phyloP scores from a whole-genome alignment of 2,888 invertebrate genomes.

The Pseudoips prasinana region DNA sequence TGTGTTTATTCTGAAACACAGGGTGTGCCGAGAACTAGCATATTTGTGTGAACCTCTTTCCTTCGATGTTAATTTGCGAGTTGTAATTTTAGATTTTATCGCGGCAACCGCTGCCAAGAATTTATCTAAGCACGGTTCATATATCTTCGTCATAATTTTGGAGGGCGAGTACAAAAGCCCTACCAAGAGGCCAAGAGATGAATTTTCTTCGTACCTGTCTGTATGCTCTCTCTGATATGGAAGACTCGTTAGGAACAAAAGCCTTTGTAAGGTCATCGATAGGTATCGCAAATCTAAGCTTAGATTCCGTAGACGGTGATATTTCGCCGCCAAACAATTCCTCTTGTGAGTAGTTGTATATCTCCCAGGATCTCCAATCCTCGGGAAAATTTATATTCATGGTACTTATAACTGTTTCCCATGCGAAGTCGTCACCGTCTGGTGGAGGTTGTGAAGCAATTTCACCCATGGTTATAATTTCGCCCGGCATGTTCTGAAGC shows the following conservation, averaged over 20 bases:
- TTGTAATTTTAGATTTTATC: not conserved
- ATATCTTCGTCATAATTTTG: not conserved
- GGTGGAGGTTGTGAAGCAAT: too few species aligned
- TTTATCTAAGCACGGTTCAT: not conserved
- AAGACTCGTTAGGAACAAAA: not conserved
- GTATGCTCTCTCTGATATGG: not conserved
- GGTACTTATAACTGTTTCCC: too few species aligned
- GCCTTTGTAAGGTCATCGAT: not conserved
- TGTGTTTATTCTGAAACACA: too few species aligned
- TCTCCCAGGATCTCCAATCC: not conserved
- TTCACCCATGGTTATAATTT: too few species aligned
- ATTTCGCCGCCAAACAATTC: not conserved
- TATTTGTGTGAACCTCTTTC: not conserved
- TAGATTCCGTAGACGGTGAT: not conserved
- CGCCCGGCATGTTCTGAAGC: not conserved
- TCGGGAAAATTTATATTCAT: not conserved
- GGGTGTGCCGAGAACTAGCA: not conserved
- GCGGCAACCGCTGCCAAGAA: not conserved
- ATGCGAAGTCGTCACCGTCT: too few species aligned
- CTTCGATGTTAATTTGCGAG: not conserved
- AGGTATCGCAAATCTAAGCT: not conserved
- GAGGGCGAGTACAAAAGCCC: not conserved
- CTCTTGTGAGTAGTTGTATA: not conserved
- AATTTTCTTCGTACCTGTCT: too few species aligned
- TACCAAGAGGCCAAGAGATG: too few species aligned